Conservation (phyloP, 2,797 vertebrate species). For the Rousettus madagascariensis region DNA sequence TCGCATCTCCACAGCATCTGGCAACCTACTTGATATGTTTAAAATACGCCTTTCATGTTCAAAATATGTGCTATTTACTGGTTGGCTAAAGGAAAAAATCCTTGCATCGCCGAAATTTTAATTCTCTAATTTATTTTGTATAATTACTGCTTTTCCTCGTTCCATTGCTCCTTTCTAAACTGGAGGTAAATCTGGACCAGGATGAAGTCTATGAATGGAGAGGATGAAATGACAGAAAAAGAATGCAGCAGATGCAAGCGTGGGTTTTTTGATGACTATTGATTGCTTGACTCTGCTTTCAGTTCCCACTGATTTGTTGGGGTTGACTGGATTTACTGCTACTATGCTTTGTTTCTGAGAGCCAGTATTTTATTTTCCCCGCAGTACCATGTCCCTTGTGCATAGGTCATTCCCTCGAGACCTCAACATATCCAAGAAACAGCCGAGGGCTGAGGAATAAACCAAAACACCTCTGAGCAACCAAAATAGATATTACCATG, state of each 20-base stretch:
- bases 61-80: not conserved
- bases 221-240: not conserved
- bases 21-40: not conserved
- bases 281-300: constrained; percentile 47
- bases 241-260: not conserved
- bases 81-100: not conserved
- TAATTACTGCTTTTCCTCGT: not conserved
- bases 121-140: not conserved
- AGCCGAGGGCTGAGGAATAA: constrained; percentile 28
- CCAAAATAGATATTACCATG: not conserved
- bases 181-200: not conserved
- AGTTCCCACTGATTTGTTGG: constrained; percentile 54
- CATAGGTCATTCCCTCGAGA: not conserved
- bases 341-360: not conserved
- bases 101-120: not conserved
- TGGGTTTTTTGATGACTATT: constrained; percentile 5
- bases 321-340: constrained; percentile 4
- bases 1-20: not conserved
- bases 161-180: not conserved
- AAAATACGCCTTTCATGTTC: not conserved
- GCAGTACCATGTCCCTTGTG: not conserved
- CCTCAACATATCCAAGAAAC: not conserved
- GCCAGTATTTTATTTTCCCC: constrained; percentile 25
- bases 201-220: not conserved
- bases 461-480: not conserved